A percentile compares a stretch with the other conserved stretches of the same genome.
These are phyloP conservation scores for Felis catus DNA, from an alignment of 2,113 vertebrate genomes.

Conservation along the genomic window DNA sequence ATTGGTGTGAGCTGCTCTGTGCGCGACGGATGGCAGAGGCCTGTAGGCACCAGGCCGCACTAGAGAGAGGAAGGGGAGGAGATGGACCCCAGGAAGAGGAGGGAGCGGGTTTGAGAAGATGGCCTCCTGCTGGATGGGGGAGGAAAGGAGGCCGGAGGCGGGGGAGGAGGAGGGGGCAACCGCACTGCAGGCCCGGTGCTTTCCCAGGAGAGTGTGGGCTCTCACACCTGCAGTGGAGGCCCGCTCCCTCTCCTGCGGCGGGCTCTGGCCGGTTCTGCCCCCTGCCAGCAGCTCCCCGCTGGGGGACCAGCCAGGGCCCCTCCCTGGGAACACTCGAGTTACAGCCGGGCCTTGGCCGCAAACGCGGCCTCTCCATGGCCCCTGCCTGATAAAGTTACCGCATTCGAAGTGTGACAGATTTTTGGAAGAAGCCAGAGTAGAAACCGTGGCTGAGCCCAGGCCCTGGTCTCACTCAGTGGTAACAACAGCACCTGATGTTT, in stretches of 20 bases:
- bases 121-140: rapidly evolving
- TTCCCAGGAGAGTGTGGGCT: background rate
- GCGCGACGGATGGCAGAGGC: background rate
- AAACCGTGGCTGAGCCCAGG: background rate
- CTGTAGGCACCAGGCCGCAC: background rate
- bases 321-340: background rate
- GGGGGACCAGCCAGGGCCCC: background rate
- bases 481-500: background rate
- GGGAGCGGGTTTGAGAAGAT: background rate
- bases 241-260: background rate
- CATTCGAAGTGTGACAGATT: background rate
- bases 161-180: background rate
- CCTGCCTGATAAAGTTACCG: conserved; percentile 37
- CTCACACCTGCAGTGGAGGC: too few relatives aligned
- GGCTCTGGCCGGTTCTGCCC: background rate
- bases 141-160: background rate
- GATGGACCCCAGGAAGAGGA: too few relatives aligned
- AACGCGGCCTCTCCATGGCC: background rate
- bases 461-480: background rate
- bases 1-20: background rate
- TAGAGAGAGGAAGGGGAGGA: background rate
- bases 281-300: background rate
- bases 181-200: background rate
- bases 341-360: conserved; percentile 12
- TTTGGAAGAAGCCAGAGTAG: background rate